Conservation (phyloP, 2,113 vertebrate genomes). For the Eonycteris spelaea region DNA sequence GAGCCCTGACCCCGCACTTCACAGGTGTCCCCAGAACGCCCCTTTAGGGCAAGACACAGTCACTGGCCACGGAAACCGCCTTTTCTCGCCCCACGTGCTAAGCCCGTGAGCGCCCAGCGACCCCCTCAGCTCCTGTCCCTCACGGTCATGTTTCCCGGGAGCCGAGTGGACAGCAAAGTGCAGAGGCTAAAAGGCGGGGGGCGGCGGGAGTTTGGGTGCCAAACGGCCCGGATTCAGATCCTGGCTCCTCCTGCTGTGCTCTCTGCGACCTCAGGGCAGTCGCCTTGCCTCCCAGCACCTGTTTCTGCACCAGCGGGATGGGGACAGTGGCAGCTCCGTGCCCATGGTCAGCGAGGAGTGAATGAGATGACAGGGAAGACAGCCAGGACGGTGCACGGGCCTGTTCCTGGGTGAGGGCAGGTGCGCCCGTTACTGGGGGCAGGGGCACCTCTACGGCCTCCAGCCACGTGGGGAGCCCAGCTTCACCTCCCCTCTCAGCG, state of each 20-base stretch:
- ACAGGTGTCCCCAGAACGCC: background rate
- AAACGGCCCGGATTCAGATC: background rate
- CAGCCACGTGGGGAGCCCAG: no score
- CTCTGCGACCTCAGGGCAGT: background rate
- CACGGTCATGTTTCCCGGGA: background rate
- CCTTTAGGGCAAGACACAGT: background rate
- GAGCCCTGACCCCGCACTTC: background rate
- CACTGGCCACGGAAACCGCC: rapidly evolving
- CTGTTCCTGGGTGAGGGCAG: background rate
- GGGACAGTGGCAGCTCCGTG: background rate
- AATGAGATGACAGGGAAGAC: background rate
- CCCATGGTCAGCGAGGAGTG: background rate
- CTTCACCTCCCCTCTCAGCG: background rate
- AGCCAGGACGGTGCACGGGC: no score
- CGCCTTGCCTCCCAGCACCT: rapidly evolving
- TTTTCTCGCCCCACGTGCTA: no score
- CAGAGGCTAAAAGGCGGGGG: background rate
- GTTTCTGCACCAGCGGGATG: background rate
- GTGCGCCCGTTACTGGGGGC: background rate
- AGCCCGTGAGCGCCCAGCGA: rapidly evolving
- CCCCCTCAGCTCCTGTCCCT: background rate
- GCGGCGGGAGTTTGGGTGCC: rapidly evolving
- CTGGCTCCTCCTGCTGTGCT: background rate
- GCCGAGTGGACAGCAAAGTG: background rate
- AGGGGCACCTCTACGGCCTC: no score